These are phyloP conservation scores for Dryas iulia DNA, from an alignment of 1,140 invertebrate species.

Conservation along the genomic window DNA sequence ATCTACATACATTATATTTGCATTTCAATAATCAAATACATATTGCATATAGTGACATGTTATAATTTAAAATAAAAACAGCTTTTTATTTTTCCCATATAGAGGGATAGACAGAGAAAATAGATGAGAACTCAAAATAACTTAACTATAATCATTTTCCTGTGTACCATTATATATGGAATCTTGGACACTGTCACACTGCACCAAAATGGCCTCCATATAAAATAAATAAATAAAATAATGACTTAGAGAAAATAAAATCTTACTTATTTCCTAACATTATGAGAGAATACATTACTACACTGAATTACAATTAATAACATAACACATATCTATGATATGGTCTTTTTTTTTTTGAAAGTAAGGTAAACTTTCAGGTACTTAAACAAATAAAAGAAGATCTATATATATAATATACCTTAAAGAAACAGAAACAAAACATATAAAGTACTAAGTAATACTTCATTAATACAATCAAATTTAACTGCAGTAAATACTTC, in stretches of 20 bases:
- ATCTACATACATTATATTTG: too few relatives aligned
- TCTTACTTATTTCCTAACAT: not conserved
- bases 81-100: too few relatives aligned
- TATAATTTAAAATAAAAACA: not conserved
- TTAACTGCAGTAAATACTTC: not conserved
- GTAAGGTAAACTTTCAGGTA: conserved; percentile 4
- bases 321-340: not conserved
- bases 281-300: not conserved
- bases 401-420: not conserved
- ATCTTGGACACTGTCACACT: too few relatives aligned
- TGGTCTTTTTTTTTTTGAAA: conserved; percentile 1
- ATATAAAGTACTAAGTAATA: conserved; percentile 2
- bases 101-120: too few relatives aligned
- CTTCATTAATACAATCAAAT: conserved; percentile 1
- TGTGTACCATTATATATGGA: too few relatives aligned
- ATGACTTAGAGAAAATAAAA: conserved; percentile 2
- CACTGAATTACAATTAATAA: not conserved
- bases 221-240: not conserved
- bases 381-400: conserved; percentile 7
- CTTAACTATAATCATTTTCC: too few relatives aligned
- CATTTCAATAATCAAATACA: not conserved
- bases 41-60: not conserved
- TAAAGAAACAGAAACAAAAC: conserved; percentile 4
- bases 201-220: too few relatives aligned
- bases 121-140: too few relatives aligned